A percentile compares a stretch with the other conserved stretches of the same genome.
These are phyloP conservation scores for Neostethus bicornis DNA, from an alignment of 2,797 vertebrate species.

Conservation along the genomic window DNA sequence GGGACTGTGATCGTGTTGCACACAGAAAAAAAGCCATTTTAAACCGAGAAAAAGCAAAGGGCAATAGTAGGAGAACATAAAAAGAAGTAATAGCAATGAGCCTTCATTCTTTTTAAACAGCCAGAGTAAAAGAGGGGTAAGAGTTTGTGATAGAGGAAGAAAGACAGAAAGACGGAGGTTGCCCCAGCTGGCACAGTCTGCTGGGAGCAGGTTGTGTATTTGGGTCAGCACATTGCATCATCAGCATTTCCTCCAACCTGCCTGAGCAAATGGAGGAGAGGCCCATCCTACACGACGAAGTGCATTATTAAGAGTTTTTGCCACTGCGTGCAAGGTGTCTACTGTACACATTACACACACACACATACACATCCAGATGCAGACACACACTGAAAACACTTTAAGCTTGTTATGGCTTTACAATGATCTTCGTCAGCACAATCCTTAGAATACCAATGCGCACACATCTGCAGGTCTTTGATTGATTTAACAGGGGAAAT, in stretches of 20 bases:
- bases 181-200: constrained; percentile 80
- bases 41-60: constrained; percentile 10
- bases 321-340: constrained; percentile 25
- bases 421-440: not conserved
- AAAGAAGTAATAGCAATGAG: constrained; percentile 16
- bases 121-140: constrained; percentile 35
- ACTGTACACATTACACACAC: constrained; percentile 13
- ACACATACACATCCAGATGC: not conserved
- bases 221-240: constrained; percentile 88
- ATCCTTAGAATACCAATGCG: constrained; percentile 2
- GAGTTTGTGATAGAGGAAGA: constrained; percentile 55
- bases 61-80: constrained; percentile 25
- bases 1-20: constrained; percentile 35
- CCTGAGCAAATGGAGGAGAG: constrained; percentile 76
- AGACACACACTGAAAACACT: not conserved
- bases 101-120: constrained; percentile 22
- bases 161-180: constrained; percentile 55
- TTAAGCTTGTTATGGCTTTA: not conserved
- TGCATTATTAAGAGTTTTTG: constrained; percentile 79
- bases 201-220: constrained; percentile 83
- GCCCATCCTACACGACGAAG: constrained; percentile 69
- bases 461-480: not conserved
- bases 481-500: constrained; percentile 30
- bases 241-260: constrained; percentile 87
- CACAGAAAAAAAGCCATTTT: constrained; percentile 17